Evolutionary conservation across 2,888 invertebrate genomes (phyloP).

Genomic region (Plagodis pulveraria): DNA sequence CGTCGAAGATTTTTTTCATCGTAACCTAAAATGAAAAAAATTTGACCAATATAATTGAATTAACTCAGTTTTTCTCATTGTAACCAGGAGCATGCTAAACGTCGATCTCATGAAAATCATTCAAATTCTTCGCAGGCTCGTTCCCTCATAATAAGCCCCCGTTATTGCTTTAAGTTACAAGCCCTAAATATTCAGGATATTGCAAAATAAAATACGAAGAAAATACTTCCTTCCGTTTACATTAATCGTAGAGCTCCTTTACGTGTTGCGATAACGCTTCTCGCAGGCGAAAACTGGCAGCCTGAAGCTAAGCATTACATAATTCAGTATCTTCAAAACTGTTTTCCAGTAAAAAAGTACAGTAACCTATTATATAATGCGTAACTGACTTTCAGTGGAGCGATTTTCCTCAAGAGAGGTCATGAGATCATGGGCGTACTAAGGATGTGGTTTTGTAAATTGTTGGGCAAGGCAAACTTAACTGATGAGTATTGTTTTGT

Average conservation of each 20-base stretch:
- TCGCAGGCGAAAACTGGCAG: constrained; percentile 6
- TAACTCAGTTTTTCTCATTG: too few species aligned
- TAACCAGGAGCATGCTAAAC: too few species aligned
- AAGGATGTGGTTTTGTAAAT: neutral
- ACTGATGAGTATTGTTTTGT: too few species aligned
- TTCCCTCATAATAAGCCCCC: too few species aligned
- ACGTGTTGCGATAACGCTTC: neutral
- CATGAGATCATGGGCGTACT: constrained; percentile 7
- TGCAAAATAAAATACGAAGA: neutral
- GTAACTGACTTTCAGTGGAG: constrained; percentile 27
- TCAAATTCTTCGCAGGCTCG: too few species aligned
- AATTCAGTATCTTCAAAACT: constrained; percentile 24
- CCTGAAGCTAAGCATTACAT: constrained; percentile 9
- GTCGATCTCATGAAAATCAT: too few species aligned
- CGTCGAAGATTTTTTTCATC: too few species aligned
- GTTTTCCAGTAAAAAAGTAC: constrained; percentile 18
- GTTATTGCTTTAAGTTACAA: too few species aligned
- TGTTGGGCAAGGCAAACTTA: too few species aligned
- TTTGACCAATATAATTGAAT: too few species aligned
- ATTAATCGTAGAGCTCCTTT: neutral
- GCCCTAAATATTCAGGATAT: neutral
- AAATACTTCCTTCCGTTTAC: neutral
- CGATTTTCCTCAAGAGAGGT: constrained; percentile 22
- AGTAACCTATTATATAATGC: constrained; percentile 26
- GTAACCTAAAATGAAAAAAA: too few species aligned